Conservation (phyloP, 2,888 invertebrate species). For the Pristionchus maxplancki region DNA sequence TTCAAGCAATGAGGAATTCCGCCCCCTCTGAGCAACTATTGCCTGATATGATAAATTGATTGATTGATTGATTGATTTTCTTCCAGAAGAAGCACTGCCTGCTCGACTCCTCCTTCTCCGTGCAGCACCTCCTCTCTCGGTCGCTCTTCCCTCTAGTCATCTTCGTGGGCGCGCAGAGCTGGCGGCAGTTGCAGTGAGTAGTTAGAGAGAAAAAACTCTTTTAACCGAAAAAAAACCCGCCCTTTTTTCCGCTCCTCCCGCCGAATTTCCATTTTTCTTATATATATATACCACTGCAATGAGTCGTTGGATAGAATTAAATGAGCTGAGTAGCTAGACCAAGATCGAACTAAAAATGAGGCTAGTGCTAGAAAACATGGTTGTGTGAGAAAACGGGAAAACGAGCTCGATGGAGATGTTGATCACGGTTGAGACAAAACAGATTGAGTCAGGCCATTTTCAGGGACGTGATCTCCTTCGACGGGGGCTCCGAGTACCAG, state of each 20-base stretch:
- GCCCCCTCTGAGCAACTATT: background rate
- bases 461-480: constrained; percentile 43
- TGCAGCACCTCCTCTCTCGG: constrained; percentile 41
- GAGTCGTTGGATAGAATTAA: background rate
- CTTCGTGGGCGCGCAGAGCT: constrained; percentile 41
- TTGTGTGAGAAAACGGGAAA: too few relatives aligned
- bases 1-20: too few relatives aligned
- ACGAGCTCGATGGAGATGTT: too few relatives aligned
- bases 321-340: too few relatives aligned
- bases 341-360: too few relatives aligned
- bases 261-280: too few relatives aligned
- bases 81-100: constrained; percentile 49
- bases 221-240: background rate
- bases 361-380: too few relatives aligned
- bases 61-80: background rate
- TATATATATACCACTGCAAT: too few relatives aligned
- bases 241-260: too few relatives aligned
- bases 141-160: constrained; percentile 42
- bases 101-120: constrained; percentile 5
- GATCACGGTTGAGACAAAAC: too few relatives aligned
- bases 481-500: constrained; percentile 47
- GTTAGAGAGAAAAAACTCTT: background rate
- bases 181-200: constrained; percentile 41
- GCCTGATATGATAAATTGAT: background rate
- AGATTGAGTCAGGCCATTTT: too few relatives aligned